Evolutionary conservation across 2,797 vertebrate genomes (phyloP), one percentile per base, ranked within the genome.

Genomic region (Takifugu ocellatus): DNA sequence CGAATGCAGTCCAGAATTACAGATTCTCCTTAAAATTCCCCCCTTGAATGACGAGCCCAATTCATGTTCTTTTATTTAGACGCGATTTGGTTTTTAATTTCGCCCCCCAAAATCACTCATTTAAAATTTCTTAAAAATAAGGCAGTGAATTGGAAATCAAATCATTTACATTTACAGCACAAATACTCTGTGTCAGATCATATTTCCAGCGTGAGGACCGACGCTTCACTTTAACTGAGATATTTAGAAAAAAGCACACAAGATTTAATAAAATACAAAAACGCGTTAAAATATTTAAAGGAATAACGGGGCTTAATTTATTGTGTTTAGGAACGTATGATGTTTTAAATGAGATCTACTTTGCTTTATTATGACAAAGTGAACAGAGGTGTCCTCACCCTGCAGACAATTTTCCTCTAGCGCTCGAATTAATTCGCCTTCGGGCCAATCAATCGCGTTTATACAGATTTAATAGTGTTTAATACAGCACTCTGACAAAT

Each of bases 401-500:
- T 15, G 59, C 10, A 39, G 36, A 39, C 47, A 49, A 58, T 75
- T 83, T 74, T 55, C 36, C 70, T 74, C 66, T 61, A 68, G 72
- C 48, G 67, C 66, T 68, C 14, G 24, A 66, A 79, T 74, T 75
- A 77, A 77, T 82, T 66, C 42, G 59, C 60, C 54, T 70, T 66
- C 84, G 81, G 89, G 90, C 94, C 90, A 93, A 94, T 94, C 92
- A 93, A 88, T 94, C 94, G 93, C 94, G 92, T 95, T 95, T 94
- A 94, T 94, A 93, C 89, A 93, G 90, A 93, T 96, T 95, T 96
- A 95, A 95, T 94, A 93, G 90, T 89, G 92, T 93, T 96, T 96
- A 48, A 48, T 25, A 94, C 94, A 96, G 93, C 95, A 93, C 92
- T 94, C 92, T 91, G 92, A 89, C 93, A 96, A 96, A 96, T 96